A percentile compares a stretch with the other conserved stretches of the same genome.
Evolutionary conservation across 2,797 vertebrate species (phyloP).

Genomic region (Rostrhamus sociabilis): DNA sequence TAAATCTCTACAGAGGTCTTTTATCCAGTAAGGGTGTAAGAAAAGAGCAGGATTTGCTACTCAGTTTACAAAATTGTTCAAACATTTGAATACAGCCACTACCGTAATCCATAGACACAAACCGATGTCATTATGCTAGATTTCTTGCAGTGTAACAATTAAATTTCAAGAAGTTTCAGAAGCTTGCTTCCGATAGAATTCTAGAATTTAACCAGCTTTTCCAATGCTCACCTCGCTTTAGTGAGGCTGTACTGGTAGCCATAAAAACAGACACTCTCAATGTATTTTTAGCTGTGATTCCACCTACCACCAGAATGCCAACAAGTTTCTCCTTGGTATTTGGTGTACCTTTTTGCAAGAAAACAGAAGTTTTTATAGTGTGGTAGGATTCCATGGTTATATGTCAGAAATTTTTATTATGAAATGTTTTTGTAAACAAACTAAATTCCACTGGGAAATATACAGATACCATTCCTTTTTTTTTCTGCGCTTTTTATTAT

Average conservation of each 20-base stretch:
- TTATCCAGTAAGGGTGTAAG: background rate
- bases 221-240: background rate
- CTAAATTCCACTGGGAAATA: conserved; percentile 58
- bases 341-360: background rate
- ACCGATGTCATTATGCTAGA: background rate
- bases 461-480: background rate
- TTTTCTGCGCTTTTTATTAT: background rate
- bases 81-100: background rate
- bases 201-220: background rate
- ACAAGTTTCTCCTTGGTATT: background rate
- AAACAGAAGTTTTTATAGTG: background rate
- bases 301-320: background rate
- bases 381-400: conserved; percentile 1
- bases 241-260: background rate
- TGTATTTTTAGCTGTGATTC: background rate
- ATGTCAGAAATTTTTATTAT: conserved; percentile 30
- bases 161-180: background rate
- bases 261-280: background rate
- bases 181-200: background rate
- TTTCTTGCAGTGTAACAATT: background rate
- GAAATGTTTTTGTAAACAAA: conserved; percentile 48
- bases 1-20: background rate
- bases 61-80: background rate
- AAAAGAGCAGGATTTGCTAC: background rate
- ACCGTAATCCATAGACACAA: background rate